Evolutionary conservation across 2,113 vertebrate species (phyloP).

Genomic region (Climacteris rufus): DNA sequence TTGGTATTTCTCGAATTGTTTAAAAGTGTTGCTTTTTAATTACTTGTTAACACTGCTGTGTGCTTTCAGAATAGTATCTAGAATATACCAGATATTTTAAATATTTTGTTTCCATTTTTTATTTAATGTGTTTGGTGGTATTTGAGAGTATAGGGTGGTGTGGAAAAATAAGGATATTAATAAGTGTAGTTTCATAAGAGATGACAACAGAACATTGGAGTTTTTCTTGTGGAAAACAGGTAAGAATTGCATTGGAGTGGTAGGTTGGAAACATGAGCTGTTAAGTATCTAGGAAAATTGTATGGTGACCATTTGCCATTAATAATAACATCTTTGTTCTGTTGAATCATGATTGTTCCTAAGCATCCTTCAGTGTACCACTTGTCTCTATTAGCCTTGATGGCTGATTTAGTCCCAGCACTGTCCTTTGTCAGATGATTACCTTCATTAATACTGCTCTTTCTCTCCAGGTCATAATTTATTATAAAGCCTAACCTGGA

Average conservation of each 20-base stretch:
- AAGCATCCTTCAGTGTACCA: constrained; percentile 14
- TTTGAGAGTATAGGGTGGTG: accelerated
- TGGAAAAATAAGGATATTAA: not conserved
- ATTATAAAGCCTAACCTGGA: not conserved
- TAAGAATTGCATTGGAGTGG: not conserved
- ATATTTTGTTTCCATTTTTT: not conserved
- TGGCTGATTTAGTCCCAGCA: constrained; percentile 54
- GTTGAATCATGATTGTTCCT: constrained; percentile 17
- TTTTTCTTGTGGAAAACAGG: not conserved
- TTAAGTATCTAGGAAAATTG: not conserved
- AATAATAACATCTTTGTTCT: constrained; percentile 4
- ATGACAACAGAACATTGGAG: not conserved
- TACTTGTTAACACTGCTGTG: not conserved
- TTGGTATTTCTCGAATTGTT: not conserved
- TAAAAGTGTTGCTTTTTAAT: not conserved
- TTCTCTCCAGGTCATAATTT: constrained; percentile 27
- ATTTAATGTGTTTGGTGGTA: not conserved
- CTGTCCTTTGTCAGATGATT: constrained; percentile 35
- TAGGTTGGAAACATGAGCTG: not conserved
- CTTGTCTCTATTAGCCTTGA: constrained; percentile 31
- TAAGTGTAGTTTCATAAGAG: not conserved
- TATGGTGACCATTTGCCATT: constrained; percentile 15
- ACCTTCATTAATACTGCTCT: not conserved
- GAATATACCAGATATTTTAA: not conserved
- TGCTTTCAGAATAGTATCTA: not conserved